phyloP scores from a whole-genome alignment of 2,888 invertebrate genomes.

The Polydrusus tereticollis region DNA sequence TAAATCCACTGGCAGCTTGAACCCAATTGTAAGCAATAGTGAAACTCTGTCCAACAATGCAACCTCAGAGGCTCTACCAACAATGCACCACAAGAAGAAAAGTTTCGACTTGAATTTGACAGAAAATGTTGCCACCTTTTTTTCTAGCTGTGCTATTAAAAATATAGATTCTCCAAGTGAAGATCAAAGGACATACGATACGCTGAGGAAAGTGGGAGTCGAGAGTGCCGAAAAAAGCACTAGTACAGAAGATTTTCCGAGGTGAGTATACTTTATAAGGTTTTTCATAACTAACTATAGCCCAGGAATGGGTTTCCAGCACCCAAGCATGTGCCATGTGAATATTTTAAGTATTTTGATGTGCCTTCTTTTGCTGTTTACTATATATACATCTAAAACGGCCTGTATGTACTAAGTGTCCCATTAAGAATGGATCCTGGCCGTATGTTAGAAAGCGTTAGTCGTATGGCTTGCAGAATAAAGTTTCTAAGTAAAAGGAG shows the following conservation, averaged over 20 bases:
- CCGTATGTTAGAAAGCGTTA: no score
- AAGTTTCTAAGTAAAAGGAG: no score
- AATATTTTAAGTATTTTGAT: no score
- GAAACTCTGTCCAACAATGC: not conserved
- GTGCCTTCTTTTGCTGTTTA: no score
- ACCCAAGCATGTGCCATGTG: no score
- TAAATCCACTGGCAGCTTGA: not conserved
- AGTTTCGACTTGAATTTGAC: slow-evolving; percentile 49
- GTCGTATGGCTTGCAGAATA: no score
- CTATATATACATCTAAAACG: no score
- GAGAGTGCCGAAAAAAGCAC: slow-evolving; percentile 65
- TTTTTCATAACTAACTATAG: no score
- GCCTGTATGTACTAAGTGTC: no score
- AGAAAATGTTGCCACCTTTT: slow-evolving; percentile 53
- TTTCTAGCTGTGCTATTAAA: slow-evolving; percentile 40
- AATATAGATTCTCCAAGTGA: slow-evolving; percentile 66
- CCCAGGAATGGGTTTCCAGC: no score
- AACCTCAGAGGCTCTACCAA: not conserved
- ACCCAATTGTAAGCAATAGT: not conserved
- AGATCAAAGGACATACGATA: slow-evolving; percentile 66
- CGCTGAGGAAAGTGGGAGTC: slow-evolving; percentile 63
- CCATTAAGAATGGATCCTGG: no score
- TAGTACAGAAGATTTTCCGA: slow-evolving; percentile 64
- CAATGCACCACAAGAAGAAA: slow-evolving; percentile 39
- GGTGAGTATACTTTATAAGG: slow-evolving; percentile 49